phyloP scores from a whole-genome alignment of 1,140 invertebrate genomes.

The Temnothorax nylanderi region DNA sequence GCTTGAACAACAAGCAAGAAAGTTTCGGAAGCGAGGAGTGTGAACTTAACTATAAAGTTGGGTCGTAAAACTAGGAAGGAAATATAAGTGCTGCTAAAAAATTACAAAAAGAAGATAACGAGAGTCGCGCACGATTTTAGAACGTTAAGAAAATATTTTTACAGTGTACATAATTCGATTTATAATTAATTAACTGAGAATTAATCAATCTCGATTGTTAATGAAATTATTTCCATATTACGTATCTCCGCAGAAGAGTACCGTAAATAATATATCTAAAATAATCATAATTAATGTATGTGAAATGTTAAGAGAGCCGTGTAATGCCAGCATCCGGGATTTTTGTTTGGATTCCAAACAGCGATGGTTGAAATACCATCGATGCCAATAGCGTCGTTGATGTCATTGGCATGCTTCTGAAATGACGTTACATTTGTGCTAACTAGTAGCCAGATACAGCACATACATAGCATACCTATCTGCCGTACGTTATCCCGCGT shows the following conservation, averaged over 20 bases:
- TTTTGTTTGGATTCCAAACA: constrained; percentile 1
- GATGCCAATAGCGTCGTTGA: constrained; percentile 44
- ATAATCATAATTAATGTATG: not conserved
- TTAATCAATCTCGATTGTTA: not conserved
- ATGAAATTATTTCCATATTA: not conserved
- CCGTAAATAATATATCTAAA: not conserved
- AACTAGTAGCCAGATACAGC: constrained; percentile 41
- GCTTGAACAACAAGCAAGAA: constrained; percentile 8
- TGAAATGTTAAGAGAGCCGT: not conserved
- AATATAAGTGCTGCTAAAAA: not conserved
- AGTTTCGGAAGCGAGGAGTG: not conserved
- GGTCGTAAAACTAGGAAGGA: not conserved
- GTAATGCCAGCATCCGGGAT: not conserved
- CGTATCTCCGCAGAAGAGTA: not conserved
- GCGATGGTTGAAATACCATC: constrained; percentile 25
- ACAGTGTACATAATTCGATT: not conserved
- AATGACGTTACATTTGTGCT: constrained; percentile 57
- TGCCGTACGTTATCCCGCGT: constrained; percentile 7
- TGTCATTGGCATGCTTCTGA: constrained; percentile 48
- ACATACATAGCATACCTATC: constrained; percentile 31
- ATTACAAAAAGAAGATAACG: not conserved
- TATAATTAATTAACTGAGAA: not conserved
- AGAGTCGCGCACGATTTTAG: not conserved
- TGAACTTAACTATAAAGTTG: not conserved
- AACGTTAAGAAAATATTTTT: not conserved